Percentiles rank a stretch among this genome's conserved stretches.
phyloP scores from a whole-genome alignment of 2,113 vertebrate species.

The Xenopus borealis region DNA sequence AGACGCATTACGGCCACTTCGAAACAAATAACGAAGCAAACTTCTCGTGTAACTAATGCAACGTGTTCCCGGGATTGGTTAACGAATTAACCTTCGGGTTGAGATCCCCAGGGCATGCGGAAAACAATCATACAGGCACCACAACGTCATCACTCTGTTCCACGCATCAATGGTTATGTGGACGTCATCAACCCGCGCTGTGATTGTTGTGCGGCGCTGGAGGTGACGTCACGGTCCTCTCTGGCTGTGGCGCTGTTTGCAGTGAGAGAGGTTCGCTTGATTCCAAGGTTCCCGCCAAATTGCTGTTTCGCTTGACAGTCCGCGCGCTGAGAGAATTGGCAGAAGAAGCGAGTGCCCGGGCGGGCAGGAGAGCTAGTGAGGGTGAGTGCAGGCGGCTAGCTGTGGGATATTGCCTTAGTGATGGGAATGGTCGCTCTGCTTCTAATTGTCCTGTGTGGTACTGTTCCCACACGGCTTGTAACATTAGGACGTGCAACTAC shows the following conservation, averaged over 20 bases:
- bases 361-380: neutral
- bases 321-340: neutral
- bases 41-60: neutral
- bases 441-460: too few relatives aligned
- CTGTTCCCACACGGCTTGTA: too few relatives aligned
- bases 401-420: too few relatives aligned
- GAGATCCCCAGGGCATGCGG: too few relatives aligned
- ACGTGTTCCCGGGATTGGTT: neutral
- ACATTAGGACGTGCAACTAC: too few relatives aligned
- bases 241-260: slow-evolving; percentile 4
- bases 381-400: neutral
- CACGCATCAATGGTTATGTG: neutral
- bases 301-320: slow-evolving; percentile 2
- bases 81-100: too few relatives aligned
- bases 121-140: neutral
- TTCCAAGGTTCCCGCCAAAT: slow-evolving; percentile 35
- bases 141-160: neutral
- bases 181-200: neutral
- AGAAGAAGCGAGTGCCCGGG: neutral
- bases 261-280: neutral
- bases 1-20: too few relatives aligned
- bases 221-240: neutral
- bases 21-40: too few relatives aligned
- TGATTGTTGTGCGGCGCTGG: neutral
- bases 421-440: too few relatives aligned